phyloP scores from a whole-genome alignment of 1,140 invertebrate genomes.

The Sminthurides bifidus region DNA sequence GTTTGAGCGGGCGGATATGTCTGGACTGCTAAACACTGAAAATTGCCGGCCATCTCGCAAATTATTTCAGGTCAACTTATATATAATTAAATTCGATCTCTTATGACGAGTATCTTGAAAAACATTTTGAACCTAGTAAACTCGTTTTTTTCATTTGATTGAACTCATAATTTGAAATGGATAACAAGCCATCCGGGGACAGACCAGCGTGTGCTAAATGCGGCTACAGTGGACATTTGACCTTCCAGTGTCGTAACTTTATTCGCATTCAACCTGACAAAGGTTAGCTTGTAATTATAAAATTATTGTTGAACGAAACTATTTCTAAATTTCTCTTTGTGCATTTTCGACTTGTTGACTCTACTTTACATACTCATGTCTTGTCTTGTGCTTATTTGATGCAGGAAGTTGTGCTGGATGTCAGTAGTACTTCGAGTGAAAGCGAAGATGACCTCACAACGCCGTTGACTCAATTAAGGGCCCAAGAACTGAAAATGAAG shows the following conservation, averaged over 20 bases:
- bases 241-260: constrained; percentile 92
- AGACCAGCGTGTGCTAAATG: constrained; percentile 84
- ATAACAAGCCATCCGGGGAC: constrained; percentile 3
- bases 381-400: background rate
- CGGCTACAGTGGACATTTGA: constrained; percentile 87
- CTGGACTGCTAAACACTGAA: background rate
- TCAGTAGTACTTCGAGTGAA: constrained; percentile 88
- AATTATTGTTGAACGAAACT: background rate
- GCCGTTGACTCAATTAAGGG: constrained; percentile 62
- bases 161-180: background rate
- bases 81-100: too few relatives aligned
- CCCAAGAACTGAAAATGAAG: constrained; percentile 59
- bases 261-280: constrained; percentile 75
- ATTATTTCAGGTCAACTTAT: too few relatives aligned
- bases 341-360: background rate
- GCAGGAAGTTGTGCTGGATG: constrained; percentile 77
- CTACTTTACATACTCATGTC: background rate
- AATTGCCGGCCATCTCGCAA: too few relatives aligned
- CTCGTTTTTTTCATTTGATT: background rate
- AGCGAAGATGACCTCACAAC: constrained; percentile 61
- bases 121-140: background rate
- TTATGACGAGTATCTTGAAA: too few relatives aligned
- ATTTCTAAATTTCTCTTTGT: background rate
- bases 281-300: constrained; percentile 9
- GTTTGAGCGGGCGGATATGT: too few relatives aligned